phyloP scores from a whole-genome alignment of 2,888 invertebrate species.

The Cancer borealis region DNA sequence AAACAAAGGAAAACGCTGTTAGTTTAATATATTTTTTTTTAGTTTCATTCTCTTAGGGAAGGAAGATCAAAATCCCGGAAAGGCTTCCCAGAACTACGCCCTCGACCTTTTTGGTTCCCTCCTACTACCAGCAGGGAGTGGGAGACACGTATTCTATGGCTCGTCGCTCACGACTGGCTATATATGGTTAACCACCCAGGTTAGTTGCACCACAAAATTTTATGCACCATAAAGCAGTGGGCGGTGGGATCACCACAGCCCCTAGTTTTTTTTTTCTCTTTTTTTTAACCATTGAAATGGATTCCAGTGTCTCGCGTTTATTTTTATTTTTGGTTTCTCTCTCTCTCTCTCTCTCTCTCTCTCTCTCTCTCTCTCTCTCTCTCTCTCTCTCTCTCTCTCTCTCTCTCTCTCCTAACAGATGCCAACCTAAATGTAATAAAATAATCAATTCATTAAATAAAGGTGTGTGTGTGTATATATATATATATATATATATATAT shows the following conservation, averaged over 20 bases:
- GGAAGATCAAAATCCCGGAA: background rate
- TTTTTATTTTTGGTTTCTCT: background rate
- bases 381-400: background rate
- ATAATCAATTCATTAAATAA: no score
- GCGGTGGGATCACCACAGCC: background rate
- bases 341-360: background rate
- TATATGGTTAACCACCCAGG: constrained; percentile 1
- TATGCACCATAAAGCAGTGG: background rate
- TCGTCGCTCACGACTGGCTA: background rate
- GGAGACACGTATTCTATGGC: background rate
- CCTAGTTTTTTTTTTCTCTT: background rate
- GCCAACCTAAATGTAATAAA: no score
- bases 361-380: constrained; percentile 1
- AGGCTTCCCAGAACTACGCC: background rate
- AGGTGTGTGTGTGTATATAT: no score
- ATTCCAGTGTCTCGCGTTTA: background rate
- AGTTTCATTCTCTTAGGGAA: background rate
- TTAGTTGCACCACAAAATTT: background rate
- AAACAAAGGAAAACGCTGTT: no score
- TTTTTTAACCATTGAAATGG: background rate
- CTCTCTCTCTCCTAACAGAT: no score
- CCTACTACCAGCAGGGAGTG: background rate
- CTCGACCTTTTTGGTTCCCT: background rate
- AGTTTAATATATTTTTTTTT: background rate
- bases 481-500: no score